Conservation (phyloP, 2,888 invertebrate species). For the Magallana nippona region DNA sequence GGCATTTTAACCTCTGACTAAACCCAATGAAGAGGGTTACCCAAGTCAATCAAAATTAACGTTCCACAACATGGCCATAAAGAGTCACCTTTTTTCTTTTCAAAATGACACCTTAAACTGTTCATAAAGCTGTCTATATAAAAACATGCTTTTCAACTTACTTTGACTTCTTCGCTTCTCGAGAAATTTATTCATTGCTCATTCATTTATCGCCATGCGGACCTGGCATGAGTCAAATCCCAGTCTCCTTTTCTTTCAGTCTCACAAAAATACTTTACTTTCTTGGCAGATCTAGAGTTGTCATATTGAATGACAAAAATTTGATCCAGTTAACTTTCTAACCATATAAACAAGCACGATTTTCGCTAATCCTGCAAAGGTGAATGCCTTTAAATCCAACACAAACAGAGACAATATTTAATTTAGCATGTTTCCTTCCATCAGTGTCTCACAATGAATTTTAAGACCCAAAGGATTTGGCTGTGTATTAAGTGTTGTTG, state of each 20-base stretch:
- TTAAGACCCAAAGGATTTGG: background rate
- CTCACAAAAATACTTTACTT: constrained; percentile 10
- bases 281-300: background rate
- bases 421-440: constrained; percentile 2
- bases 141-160: constrained; percentile 9
- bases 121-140: background rate
- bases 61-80: background rate
- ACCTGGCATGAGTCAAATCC: background rate
- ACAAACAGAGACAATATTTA: constrained; percentile 4
- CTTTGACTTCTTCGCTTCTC: constrained; percentile 30
- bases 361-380: background rate
- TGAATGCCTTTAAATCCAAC: constrained; percentile 29
- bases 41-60: constrained; percentile 16
- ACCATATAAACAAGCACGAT: constrained; percentile 15
- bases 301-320: constrained; percentile 33
- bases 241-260: constrained; percentile 12
- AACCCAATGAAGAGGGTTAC: background rate
- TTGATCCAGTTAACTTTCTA: constrained; percentile 19
- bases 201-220: constrained; percentile 27
- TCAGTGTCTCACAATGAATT: background rate
- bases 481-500: background rate
- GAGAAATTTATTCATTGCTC: constrained; percentile 26
- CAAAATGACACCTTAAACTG: constrained; percentile 11
- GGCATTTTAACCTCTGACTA: constrained; percentile 2
- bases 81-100: background rate